A percentile compares a stretch with the other conserved stretches of the same genome.
Evolutionary conservation across 2,113 vertebrate genomes (phyloP).

Genomic region (Lonchura striata): DNA sequence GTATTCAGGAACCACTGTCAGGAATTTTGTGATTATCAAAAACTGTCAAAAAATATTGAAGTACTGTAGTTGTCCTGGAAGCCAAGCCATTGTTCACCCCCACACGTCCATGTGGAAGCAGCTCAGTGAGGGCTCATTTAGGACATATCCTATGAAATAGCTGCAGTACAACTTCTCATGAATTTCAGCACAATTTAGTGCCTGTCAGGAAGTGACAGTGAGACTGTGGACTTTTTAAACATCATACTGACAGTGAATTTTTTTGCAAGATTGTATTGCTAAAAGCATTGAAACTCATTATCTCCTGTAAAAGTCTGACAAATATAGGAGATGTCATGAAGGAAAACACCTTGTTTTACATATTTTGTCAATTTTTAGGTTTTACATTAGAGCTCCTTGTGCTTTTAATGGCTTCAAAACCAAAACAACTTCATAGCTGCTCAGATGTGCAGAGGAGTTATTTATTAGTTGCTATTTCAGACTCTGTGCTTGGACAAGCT

Average conservation of each 20-base stretch:
- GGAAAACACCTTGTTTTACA: not conserved
- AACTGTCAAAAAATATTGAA: not conserved
- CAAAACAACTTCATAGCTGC: not conserved
- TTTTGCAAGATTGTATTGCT: not conserved
- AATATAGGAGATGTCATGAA: not conserved
- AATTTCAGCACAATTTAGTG: not conserved
- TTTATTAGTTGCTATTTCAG: conserved; percentile 34
- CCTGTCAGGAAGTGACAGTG: not conserved
- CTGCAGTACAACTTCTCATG: not conserved
- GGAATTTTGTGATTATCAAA: not conserved
- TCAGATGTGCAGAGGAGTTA: not conserved
- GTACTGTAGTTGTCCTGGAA: not conserved
- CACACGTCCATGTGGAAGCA: not conserved
- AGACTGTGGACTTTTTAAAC: not conserved
- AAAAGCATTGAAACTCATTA: not conserved
- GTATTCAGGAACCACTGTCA: conserved; percentile 1
- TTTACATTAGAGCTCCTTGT: not conserved
- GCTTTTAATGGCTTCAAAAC: not conserved
- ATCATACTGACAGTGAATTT: not conserved
- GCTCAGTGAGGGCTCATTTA: not conserved
- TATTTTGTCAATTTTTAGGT: not conserved
- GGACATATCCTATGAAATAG: not conserved
- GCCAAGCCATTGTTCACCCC: not conserved
- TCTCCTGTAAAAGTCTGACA: not conserved
- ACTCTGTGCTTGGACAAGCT: not conserved